phyloP scores from a whole-genome alignment of 1,140 invertebrate genomes.

The Tetragnatha versicolor region DNA sequence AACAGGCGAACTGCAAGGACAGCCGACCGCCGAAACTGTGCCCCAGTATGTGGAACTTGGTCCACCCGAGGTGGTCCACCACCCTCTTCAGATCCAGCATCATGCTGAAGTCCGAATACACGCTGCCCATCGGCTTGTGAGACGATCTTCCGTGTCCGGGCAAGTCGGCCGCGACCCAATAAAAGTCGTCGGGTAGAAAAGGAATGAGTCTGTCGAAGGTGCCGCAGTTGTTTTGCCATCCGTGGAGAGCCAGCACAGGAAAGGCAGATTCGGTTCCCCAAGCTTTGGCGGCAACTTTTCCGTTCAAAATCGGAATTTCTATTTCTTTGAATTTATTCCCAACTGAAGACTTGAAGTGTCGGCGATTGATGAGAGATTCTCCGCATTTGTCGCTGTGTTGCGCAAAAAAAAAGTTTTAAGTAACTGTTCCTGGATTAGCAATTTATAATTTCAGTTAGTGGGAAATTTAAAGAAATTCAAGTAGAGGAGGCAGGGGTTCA shows the following conservation, averaged over 20 bases:
- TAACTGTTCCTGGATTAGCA: too few species aligned
- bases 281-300: constrained; percentile 75
- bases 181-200: constrained; percentile 65
- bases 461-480: too few species aligned
- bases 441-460: too few species aligned
- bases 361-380: too few species aligned
- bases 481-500: too few species aligned
- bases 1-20: constrained; percentile 60
- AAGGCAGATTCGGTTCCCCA: constrained; percentile 72
- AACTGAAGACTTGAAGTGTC: too few species aligned
- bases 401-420: too few species aligned
- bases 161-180: constrained; percentile 62
- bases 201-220: constrained; percentile 82
- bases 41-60: constrained; percentile 69
- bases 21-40: constrained; percentile 63
- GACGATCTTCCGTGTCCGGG: constrained; percentile 80
- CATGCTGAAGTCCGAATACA: constrained; percentile 78
- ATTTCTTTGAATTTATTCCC: constrained; percentile 63
- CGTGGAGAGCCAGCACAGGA: constrained; percentile 76
- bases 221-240: constrained; percentile 89
- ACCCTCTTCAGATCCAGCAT: constrained; percentile 74
- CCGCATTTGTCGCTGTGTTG: too few species aligned
- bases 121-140: constrained; percentile 75
- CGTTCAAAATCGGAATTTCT: constrained; percentile 80
- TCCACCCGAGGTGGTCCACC: constrained; percentile 80